Evolutionary conservation across 2,888 invertebrate species (phyloP).

Genomic region (Pemphredon lugubris): DNA sequence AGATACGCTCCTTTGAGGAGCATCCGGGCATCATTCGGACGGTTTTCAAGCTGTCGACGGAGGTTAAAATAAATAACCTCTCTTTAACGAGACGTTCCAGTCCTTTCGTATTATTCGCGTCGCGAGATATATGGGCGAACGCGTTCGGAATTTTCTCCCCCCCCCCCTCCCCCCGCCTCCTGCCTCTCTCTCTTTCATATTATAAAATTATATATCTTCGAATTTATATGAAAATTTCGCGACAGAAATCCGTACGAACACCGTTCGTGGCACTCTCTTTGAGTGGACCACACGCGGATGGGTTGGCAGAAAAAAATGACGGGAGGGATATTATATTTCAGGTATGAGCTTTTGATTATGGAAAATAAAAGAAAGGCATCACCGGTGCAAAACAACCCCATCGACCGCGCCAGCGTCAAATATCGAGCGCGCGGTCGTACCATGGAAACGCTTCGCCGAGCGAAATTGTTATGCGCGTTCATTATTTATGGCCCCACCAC

Average conservation of each 20-base stretch:
- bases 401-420: background rate
- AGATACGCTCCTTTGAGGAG: conserved; percentile 39
- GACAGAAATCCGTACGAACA: conserved; percentile 61
- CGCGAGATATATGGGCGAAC: conserved; percentile 48
- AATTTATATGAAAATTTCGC: conserved; percentile 69
- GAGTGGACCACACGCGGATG: background rate
- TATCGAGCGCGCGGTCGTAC: conserved; percentile 13
- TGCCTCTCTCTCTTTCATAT: too few species aligned
- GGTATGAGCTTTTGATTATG: conserved; percentile 75
- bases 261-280: conserved; percentile 10
- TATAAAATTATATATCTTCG: conserved; percentile 72
- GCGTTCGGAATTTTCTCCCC: conserved; percentile 69
- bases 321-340: conserved; percentile 75
- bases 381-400: background rate
- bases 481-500: conserved; percentile 55
- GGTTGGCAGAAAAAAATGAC: conserved; percentile 64
- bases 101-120: conserved; percentile 2
- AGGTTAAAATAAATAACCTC: conserved; percentile 65
- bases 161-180: too few species aligned
- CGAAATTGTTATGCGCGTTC: conserved; percentile 57
- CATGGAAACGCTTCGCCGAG: conserved; percentile 9
- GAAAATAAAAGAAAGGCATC: conserved; percentile 63
- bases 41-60: conserved; percentile 19
- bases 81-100: conserved; percentile 59
- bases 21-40: conserved; percentile 31